Evolutionary conservation across 2,113 vertebrate species (phyloP).

Genomic region (Paramormyrops kingsleyae): DNA sequence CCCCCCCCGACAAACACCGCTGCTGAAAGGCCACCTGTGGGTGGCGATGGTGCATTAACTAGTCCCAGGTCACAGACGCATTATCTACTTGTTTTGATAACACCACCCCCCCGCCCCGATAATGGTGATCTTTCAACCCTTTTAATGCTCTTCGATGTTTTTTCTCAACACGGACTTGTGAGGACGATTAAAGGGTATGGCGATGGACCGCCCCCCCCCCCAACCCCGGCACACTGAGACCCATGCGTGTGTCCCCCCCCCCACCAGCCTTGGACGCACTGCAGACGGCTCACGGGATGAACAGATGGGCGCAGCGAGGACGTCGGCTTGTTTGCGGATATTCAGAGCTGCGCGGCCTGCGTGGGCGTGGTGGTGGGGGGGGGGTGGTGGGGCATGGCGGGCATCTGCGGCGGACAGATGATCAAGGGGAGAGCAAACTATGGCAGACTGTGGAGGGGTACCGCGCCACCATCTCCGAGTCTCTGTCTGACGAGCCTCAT

Average conservation of each 20-base stretch:
- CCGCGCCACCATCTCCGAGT: background rate
- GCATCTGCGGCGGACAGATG: background rate
- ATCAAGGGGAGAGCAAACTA: background rate
- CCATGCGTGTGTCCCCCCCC: background rate
- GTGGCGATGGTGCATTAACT: background rate
- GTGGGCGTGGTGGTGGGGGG: background rate
- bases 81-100: background rate
- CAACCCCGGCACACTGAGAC: too few species aligned
- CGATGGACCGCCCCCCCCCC: background rate
- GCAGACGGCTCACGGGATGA: background rate
- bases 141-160: background rate
- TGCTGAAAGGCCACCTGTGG: background rate
- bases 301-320: background rate
- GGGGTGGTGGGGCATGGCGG: background rate
- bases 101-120: background rate
- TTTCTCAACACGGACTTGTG: background rate
- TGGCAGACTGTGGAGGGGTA: background rate
- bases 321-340: background rate
- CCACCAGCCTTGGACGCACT: background rate
- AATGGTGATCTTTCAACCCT: background rate
- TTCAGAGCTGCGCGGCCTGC: background rate
- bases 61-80: background rate
- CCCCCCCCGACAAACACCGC: background rate
- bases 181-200: background rate
- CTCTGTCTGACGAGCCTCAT: background rate